Conservation (phyloP, 1,140 invertebrate genomes). For the Dreissena polymorpha region DNA sequence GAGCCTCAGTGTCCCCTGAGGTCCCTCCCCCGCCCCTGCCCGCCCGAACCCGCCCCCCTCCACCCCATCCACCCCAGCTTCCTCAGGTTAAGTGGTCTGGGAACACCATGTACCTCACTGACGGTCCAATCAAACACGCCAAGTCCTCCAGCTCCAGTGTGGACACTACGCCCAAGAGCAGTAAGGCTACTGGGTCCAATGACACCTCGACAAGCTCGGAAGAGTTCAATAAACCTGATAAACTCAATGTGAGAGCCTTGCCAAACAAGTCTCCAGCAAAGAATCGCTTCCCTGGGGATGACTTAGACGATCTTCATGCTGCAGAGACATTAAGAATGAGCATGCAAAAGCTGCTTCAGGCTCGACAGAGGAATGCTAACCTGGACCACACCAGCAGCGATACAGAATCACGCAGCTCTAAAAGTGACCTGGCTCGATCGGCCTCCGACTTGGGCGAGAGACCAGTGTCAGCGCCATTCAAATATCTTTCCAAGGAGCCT, state of each 20-base stretch:
- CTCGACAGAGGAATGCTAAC: conserved; percentile 60
- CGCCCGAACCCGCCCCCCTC: conserved; percentile 5
- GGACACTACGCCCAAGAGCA: background rate
- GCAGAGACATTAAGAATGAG: conserved; percentile 71
- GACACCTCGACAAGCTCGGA: conserved; percentile 56
- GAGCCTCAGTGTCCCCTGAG: conserved; percentile 90
- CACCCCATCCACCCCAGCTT: conserved; percentile 42
- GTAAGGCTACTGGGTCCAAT: background rate
- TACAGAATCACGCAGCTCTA: conserved; percentile 64
- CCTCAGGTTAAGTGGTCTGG: conserved; percentile 53
- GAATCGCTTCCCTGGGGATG: conserved; percentile 49
- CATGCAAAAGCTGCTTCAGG: conserved; percentile 78
- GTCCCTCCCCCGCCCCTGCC: conserved; percentile 33
- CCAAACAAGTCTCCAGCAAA: conserved; percentile 57
- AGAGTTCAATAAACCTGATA: conserved; percentile 59
- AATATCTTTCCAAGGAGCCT: conserved; percentile 49
- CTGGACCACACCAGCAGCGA: conserved; percentile 67
- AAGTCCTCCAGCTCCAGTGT: conserved; percentile 8
- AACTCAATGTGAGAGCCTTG: conserved; percentile 70
- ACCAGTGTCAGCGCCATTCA: conserved; percentile 69
- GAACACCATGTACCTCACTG: conserved; percentile 44
- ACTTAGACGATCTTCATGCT: conserved; percentile 60
- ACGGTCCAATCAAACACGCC: conserved; percentile 51
- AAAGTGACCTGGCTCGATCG: conserved; percentile 42
- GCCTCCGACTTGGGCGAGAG: conserved; percentile 28